These are phyloP conservation scores for Camponotus floridanus DNA, from an alignment of 1,140 invertebrate species.

Conservation along the genomic window DNA sequence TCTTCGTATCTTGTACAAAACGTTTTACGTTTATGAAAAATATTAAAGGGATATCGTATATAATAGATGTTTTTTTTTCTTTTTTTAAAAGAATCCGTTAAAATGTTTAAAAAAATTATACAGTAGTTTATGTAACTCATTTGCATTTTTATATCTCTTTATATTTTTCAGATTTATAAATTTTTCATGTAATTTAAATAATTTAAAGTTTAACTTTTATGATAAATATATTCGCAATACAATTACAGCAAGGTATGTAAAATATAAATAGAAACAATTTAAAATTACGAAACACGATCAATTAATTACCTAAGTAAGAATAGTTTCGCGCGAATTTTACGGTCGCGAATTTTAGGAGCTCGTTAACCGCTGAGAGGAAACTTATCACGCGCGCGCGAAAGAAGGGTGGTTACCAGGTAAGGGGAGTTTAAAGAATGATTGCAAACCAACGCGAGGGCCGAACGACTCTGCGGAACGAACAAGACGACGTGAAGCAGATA, in stretches of 20 bases:
- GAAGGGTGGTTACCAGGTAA: slow-evolving; percentile 15
- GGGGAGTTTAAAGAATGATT: slow-evolving; percentile 42
- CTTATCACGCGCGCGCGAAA: slow-evolving; percentile 38
- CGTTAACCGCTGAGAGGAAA: slow-evolving; percentile 42
- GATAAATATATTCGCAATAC: neutral
- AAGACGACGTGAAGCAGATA: slow-evolving; percentile 41
- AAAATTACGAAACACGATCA: neutral
- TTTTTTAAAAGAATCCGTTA: neutral
- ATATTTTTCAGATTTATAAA: neutral
- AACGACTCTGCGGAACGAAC: slow-evolving; percentile 45
- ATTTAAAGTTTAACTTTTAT: neutral
- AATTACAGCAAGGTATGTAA: neutral
- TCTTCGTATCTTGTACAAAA: neutral
- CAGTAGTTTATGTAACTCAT: neutral
- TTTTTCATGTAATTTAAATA: neutral
- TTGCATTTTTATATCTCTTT: neutral
- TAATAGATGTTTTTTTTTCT: neutral
- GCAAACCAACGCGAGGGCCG: slow-evolving; percentile 27
- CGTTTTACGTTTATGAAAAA: slow-evolving; percentile 5
- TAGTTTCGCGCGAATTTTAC: slow-evolving; percentile 28
- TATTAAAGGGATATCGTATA: neutral
- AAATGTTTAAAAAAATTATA: neutral
- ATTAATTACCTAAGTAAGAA: neutral
- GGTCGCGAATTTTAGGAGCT: slow-evolving; percentile 29
- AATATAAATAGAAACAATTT: neutral